A percentile compares a stretch with the other conserved stretches of the same genome.
Evolutionary conservation across 1,140 invertebrate genomes (phyloP).

Genomic region (Drosophila kikkawai): DNA sequence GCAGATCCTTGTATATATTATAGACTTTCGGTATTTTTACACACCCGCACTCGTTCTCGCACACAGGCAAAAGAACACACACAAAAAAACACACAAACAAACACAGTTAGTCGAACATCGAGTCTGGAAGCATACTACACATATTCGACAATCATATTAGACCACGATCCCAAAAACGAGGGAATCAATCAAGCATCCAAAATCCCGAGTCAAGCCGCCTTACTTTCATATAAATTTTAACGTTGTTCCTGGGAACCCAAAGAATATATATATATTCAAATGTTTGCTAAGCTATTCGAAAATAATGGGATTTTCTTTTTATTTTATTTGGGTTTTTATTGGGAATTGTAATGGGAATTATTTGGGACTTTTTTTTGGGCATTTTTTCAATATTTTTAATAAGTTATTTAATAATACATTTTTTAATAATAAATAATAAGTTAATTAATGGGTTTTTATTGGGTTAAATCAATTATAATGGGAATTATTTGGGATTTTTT

Average conservation of each 20-base stretch:
- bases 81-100: neutral
- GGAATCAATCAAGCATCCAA: neutral
- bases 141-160: neutral
- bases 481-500: too few species aligned
- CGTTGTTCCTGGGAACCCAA: slow-evolving; percentile 8
- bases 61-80: neutral
- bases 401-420: too few species aligned
- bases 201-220: slow-evolving; percentile 19
- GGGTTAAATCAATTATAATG: too few species aligned
- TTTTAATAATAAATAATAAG: too few species aligned
- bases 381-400: neutral
- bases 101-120: neutral
- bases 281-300: slow-evolving; percentile 4
- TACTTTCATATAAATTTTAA: slow-evolving; percentile 26
- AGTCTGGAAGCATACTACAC: neutral
- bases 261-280: slow-evolving; percentile 11
- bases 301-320: neutral
- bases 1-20: slow-evolving; percentile 8
- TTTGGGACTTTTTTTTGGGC: neutral
- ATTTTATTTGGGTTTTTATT: neutral
- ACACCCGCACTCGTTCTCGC: slow-evolving; percentile 11
- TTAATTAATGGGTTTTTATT: too few species aligned
- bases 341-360: neutral
- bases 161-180: neutral
- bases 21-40: slow-evolving; percentile 33